A percentile compares a stretch with the other conserved stretches of the same genome.
phyloP scores from a whole-genome alignment of 2,888 invertebrate genomes.

The Rhyacophila evoluta region DNA sequence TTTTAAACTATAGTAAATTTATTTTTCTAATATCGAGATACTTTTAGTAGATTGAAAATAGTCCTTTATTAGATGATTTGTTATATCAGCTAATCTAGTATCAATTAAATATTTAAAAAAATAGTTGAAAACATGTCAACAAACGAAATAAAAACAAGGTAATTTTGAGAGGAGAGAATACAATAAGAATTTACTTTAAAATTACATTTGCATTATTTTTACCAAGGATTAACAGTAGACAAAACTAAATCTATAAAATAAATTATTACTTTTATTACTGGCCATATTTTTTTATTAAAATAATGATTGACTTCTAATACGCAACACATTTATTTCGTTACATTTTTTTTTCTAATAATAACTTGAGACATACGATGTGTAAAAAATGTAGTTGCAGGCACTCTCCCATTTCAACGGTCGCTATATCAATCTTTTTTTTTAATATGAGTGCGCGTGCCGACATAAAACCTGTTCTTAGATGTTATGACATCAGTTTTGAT shows the following conservation, averaged over 20 bases:
- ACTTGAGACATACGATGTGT: constrained; percentile 17
- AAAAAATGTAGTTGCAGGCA: constrained; percentile 14
- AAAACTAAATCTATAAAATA: not conserved
- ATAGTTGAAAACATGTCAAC: no score
- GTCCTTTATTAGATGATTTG: no score
- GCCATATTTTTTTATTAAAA: not conserved
- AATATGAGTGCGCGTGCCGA: constrained; percentile 5
- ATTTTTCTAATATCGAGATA: no score
- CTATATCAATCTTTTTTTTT: constrained; percentile 11
- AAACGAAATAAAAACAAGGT: no score
- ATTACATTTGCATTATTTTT: no score
- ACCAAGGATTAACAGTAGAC: not conserved
- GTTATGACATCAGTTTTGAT: constrained; percentile 12
- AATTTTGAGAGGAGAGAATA: no score
- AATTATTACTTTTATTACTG: not conserved
- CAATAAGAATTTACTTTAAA: no score
- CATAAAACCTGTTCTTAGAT: not conserved
- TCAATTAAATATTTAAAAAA: no score
- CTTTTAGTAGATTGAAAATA: no score
- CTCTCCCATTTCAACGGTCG: constrained; percentile 18
- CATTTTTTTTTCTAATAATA: not conserved
- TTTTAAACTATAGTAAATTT: no score
- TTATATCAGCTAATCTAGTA: no score
- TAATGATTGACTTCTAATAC: not conserved
- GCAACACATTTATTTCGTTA: not conserved